Conservation (phyloP, 1,140 invertebrate genomes). For the Achatina immaculata region DNA sequence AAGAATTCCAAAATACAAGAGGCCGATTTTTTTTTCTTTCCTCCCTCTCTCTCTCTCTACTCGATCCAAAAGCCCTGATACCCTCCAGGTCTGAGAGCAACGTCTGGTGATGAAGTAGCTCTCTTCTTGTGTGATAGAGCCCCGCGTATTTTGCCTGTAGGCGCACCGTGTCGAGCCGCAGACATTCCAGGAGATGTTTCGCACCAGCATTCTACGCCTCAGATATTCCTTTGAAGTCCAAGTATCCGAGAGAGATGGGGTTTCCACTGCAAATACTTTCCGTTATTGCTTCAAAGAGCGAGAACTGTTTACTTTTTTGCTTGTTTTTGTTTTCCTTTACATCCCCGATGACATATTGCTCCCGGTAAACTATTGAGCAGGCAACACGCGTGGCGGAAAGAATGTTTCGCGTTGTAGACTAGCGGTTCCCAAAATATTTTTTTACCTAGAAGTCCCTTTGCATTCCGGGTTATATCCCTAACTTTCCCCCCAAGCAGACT, state of each 20-base stretch:
- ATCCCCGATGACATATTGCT: slow-evolving; percentile 17
- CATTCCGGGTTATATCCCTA: no score
- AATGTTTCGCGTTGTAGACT: slow-evolving; percentile 1
- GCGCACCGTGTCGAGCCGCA: background rate
- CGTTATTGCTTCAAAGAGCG: slow-evolving; percentile 19
- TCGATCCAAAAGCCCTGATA: no score
- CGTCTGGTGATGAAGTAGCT: no score
- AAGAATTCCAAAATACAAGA: no score
- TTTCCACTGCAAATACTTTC: slow-evolving; percentile 23
- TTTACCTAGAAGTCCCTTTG: no score
- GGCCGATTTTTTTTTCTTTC: no score
- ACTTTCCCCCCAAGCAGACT: no score
- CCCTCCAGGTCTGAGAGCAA: no score
- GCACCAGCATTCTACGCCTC: background rate
- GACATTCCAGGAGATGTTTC: no score
- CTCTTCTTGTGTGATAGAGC: background rate
- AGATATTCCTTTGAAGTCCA: slow-evolving; percentile 11
- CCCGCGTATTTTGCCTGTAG: background rate
- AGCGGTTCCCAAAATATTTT: background rate
- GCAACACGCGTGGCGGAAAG: slow-evolving; percentile 1
- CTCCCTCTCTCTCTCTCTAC: no score
- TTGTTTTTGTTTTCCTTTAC: slow-evolving; percentile 17
- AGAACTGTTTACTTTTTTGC: slow-evolving; percentile 5
- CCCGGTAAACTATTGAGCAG: slow-evolving; percentile 10
- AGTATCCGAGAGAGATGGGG: background rate